A percentile compares a stretch with the other conserved stretches of the same genome.
Conservation (phyloP, 2,888 invertebrate genomes). For the Apamea sordens region DNA sequence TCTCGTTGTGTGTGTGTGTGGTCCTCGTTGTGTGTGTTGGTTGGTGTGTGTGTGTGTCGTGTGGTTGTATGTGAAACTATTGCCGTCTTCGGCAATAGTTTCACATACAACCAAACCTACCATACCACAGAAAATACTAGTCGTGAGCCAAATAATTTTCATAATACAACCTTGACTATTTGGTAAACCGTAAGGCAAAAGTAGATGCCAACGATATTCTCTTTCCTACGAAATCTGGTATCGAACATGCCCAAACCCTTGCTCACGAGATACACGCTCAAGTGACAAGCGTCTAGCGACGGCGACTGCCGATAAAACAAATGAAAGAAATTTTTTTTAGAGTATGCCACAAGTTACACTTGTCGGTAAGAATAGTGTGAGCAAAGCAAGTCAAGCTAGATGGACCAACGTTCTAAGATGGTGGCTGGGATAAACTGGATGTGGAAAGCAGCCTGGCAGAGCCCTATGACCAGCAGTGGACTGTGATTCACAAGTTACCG, state of each 20-base stretch:
- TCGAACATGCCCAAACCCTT: neutral
- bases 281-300: neutral
- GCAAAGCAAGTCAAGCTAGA: neutral
- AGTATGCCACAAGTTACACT: neutral
- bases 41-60: too few species aligned
- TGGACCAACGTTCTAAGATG: neutral
- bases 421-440: neutral
- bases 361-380: neutral
- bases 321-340: neutral
- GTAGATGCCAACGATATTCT: constrained; percentile 11
- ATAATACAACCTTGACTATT: constrained; percentile 44
- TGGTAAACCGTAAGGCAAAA: constrained; percentile 12
- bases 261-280: neutral
- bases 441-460: neutral
- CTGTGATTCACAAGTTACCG: neutral
- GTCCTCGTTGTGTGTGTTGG: too few species aligned
- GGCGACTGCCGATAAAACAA: neutral
- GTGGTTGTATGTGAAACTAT: too few species aligned
- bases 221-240: constrained; percentile 1
- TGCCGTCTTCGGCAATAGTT: neutral
- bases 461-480: neutral
- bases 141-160: constrained; percentile 34
- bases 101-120: neutral
- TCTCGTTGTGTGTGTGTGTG: too few species aligned
- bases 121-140: neutral